Evolutionary conservation across 2,113 vertebrate genomes (phyloP), one percentile per base, ranked within the genome.

Genomic region (Hippocampus comes): DNA sequence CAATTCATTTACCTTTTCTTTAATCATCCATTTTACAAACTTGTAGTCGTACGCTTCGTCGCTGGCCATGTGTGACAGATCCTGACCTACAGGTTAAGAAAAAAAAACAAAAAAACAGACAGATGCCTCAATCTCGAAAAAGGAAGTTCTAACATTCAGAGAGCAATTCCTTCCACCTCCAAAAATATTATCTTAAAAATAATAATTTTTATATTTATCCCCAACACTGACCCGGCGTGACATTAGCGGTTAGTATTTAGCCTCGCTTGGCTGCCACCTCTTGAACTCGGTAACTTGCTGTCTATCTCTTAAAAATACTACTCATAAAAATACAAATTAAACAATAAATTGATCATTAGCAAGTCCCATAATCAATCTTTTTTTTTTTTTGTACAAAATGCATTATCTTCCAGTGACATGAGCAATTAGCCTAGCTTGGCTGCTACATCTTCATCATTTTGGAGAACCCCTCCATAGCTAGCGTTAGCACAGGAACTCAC

Each of bases 21-120:
- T 93, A 76, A 94, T 96, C 97, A 99, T 98, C 97, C 97, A 99
- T 78, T 91, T 96, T 21, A 97, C 92, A 92, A 99, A 97, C 83
- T 93, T 97, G 87, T 97, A 97, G 87, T 99, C 97, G 71, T 97
- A 99, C 42, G 93, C 87, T 73, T 96, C 94, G 69, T 93, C 86
- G 0, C 79, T 88, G 41, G 68, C 90, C 89, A 93, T 81, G 14
- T 91, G 91, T 30, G 95, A 94, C 74, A 99, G 84, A 88, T 98
- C 95, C 83, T 91, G 87, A 91, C 94, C 97, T 99, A 60, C 8
- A 79, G 38, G 61, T 55, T 2, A 48, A 71, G 63, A 5, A 68
- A 23, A 20, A 15, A 6, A 14, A 43, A 25, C 3, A 21, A 56
- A 9, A 57, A 25, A 11, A 46, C 5, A 46, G 43, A 46, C 11